These are phyloP conservation scores for Anableps anableps DNA, from an alignment of 2,797 vertebrate genomes.

Conservation along the genomic window DNA sequence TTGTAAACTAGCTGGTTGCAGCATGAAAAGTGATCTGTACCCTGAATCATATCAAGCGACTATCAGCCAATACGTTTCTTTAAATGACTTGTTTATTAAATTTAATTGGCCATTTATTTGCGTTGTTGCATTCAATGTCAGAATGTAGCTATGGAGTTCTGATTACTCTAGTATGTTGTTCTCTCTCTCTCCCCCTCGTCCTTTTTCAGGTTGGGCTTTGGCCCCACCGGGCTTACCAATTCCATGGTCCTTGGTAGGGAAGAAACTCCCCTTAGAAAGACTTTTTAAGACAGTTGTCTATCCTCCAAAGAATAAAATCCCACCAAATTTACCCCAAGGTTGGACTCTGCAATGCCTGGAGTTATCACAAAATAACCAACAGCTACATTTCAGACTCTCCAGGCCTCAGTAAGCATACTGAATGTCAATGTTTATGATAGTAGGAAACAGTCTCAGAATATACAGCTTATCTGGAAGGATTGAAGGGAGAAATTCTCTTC, in stretches of 20 bases:
- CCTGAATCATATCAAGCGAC: neutral
- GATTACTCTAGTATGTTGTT: neutral
- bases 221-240: neutral
- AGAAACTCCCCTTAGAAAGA: neutral
- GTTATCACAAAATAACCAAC: neutral
- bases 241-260: neutral
- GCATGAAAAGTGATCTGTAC: neutral
- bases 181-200: neutral
- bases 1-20: neutral
- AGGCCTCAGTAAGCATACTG: neutral
- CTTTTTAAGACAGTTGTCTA: neutral
- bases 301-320: neutral
- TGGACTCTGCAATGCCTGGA: neutral
- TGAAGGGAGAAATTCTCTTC: neutral
- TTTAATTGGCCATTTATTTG: neutral
- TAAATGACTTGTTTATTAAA: neutral
- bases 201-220: neutral
- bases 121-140: neutral
- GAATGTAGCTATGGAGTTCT: neutral
- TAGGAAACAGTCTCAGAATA: neutral
- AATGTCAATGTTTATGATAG: neutral
- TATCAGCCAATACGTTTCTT: neutral
- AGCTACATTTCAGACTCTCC: neutral
- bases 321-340: neutral
- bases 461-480: neutral